Conservation (phyloP, 2,113 vertebrate genomes). For the Regulus satrapa region DNA sequence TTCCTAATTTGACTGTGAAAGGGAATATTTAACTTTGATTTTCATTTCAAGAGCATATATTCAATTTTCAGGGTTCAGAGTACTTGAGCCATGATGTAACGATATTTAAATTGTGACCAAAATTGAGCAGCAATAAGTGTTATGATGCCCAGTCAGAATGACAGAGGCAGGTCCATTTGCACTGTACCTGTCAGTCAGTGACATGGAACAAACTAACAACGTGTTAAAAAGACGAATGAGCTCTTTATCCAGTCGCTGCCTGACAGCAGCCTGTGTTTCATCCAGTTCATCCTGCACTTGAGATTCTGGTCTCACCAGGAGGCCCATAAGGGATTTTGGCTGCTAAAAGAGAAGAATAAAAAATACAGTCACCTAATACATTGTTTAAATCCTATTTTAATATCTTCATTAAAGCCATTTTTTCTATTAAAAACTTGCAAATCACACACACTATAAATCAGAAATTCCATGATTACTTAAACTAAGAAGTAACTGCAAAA, state of each 20-base stretch:
- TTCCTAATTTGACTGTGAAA: neutral
- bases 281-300: slow-evolving; percentile 63
- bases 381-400: neutral
- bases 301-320: slow-evolving; percentile 79
- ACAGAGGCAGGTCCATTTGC: neutral
- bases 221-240: slow-evolving; percentile 81
- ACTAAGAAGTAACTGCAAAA: neutral
- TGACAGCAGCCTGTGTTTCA: slow-evolving; percentile 75
- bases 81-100: neutral
- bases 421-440: neutral
- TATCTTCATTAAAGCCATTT: neutral
- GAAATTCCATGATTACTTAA: neutral
- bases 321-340: slow-evolving; percentile 77
- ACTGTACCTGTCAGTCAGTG: slow-evolving; percentile 84
- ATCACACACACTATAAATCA: neutral
- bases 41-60: neutral
- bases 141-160: neutral
- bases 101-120: neutral
- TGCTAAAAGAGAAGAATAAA: slow-evolving; percentile 70
- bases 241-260: slow-evolving; percentile 88
- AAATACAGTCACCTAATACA: neutral
- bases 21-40: neutral
- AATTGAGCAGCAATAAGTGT: neutral
- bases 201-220: slow-evolving; percentile 74
- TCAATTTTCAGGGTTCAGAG: neutral